Conservation (phyloP, 2,888 invertebrate genomes). For the Synanthedon tipuliformis region DNA sequence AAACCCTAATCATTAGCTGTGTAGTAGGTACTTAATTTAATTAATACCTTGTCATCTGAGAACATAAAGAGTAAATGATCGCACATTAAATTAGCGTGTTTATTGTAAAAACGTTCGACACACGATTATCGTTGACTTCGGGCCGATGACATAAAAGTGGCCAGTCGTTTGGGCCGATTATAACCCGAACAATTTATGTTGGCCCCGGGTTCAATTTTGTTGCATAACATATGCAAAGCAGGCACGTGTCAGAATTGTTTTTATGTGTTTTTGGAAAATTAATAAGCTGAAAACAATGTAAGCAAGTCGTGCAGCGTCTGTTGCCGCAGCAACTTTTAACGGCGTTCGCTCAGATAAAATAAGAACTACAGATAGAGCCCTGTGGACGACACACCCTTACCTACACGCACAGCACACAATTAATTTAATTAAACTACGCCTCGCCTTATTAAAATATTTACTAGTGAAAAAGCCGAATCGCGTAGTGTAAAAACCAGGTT, state of each 20-base stretch:
- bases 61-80: neutral
- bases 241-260: conserved; percentile 31
- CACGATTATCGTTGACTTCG: conserved; percentile 14
- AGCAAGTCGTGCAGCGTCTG: conserved; percentile 20
- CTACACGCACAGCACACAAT: too few relatives aligned
- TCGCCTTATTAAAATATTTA: too few relatives aligned
- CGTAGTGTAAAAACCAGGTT: too few relatives aligned
- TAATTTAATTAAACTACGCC: too few relatives aligned
- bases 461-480: too few relatives aligned
- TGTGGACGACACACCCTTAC: too few relatives aligned
- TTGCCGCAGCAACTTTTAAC: neutral
- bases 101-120: conserved; percentile 15
- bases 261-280: conserved; percentile 13
- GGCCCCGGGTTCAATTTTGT: conserved; percentile 12
- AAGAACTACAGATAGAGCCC: too few relatives aligned
- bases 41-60: neutral
- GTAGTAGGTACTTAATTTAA: too few relatives aligned
- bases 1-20: too few relatives aligned
- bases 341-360: neutral
- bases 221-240: conserved; percentile 29
- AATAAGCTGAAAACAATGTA: conserved; percentile 18
- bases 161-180: conserved; percentile 21
- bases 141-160: conserved; percentile 52
- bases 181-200: conserved; percentile 20
- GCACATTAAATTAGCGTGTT: conserved; percentile 9